Conservation (phyloP, 2,888 invertebrate species). For the Sinotaia quadrata region DNA sequence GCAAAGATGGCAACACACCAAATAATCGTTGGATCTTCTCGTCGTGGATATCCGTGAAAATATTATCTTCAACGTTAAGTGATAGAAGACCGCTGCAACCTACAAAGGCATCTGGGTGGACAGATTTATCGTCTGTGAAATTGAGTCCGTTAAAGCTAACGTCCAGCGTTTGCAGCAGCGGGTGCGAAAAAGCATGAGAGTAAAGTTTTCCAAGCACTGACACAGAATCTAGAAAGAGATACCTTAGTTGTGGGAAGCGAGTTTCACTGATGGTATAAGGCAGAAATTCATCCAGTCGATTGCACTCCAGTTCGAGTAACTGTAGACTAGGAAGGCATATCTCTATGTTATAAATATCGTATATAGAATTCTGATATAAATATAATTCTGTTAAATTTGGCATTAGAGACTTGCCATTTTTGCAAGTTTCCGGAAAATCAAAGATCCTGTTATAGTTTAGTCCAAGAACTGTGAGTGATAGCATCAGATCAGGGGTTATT, state of each 20-base stretch:
- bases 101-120: conserved; percentile 12
- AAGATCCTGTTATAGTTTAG: neutral
- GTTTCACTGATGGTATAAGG: neutral
- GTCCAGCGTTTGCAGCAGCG: conserved; percentile 11
- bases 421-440: neutral
- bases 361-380: conserved; percentile 6
- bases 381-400: conserved; percentile 13
- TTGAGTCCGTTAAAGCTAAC: conserved; percentile 18
- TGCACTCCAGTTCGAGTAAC: neutral
- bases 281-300: conserved; percentile 14
- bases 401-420: neutral
- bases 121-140: neutral
- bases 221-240: conserved; percentile 13
- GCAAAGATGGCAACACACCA: conserved; percentile 5
- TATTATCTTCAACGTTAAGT: conserved; percentile 14
- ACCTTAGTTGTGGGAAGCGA: conserved; percentile 2
- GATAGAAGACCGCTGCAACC: neutral
- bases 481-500: neutral
- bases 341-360: neutral
- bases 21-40: conserved; percentile 3
- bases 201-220: neutral
- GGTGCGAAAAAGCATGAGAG: conserved; percentile 1
- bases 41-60: neutral
- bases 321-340: conserved; percentile 17
- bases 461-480: neutral